Base-by-base conservation (phyloP, 2,888 invertebrate species). In the Cephus spinipes region DNA sequence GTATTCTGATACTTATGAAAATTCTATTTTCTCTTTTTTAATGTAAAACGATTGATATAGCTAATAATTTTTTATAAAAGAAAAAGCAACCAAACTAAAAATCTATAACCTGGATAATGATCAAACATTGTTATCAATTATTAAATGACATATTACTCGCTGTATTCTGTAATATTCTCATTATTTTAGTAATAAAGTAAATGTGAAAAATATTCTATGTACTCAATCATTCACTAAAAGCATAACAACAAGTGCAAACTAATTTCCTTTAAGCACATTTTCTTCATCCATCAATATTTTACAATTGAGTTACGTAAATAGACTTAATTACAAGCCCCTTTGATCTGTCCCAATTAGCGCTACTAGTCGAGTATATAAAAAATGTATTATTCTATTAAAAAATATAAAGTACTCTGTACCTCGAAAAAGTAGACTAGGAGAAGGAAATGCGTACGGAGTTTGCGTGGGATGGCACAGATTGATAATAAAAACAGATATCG, bases 401-500 rank as follows among this genome's bases (percentile, higher is more conserved):
- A 55, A 55, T 55, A 55, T 55, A 55, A 55, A 55, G 55, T 55
- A 23, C 23, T 55, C 55, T 55, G 23, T 2, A 55, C 55, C 55
- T 55, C 23, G 23, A 55, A 55, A 55, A 23, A 55, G 23, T 55
- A 55, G 23, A 23, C 55, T 55, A 23, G 55, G 55, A 55, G 23
- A 55, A 55, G 55, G 55, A 55, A 55, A 55, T 55, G 55, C 55
- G 9, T 55, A 23, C 55, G 55, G 55, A 55, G 9, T 55, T 55
- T 55, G 23, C 55, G 55, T 55, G 55, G 55, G 55, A 23, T 55
- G 6, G 23, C 55, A 55, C 55, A 55, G 55, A 55, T 55, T 55
- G 23, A 55, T 55, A 55, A 55, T 23, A 55, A 55, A 55, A 55
- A 55, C 31, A 71, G 40, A 68, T 31, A 73, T 89, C 85, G 84